Base-by-base conservation (phyloP, 2,888 invertebrate genomes). In the Tanytarsus gracilentus region DNA sequence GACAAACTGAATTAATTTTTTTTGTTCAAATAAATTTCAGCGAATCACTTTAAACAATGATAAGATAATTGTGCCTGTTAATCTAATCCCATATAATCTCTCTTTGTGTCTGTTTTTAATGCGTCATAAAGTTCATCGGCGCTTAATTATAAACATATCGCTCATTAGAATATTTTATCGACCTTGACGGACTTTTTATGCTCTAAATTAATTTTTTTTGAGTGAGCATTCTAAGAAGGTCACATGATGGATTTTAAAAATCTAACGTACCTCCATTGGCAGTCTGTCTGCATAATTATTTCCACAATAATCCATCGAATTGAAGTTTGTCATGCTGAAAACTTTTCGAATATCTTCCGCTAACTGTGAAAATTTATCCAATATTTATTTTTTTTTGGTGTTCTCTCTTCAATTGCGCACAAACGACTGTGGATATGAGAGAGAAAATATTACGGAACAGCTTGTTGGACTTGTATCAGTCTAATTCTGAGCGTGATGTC, bases 231-330 rank as follows among this genome's bases (percentile, higher is more conserved):
- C 6, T 29, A 29, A 29, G 18, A 44, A 44, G 58, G 58, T 58
- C 58, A 58, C 48, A 48, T 58, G 58, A 58, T 48, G 9, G 18
- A 40, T 26, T 55, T 55, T 55, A 25, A 56, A 26, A 36, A 7
- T 39, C 3, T 11, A 14, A 63, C 67, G 64, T 67, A 72, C 73
- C 68, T 73, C 73, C 68, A 70, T 67, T 8, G 73, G 58, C 58
- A 58, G 72, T 61, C 72, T 66, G 62, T 72, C 70, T 59, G 67
- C 68, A 63, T 67, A 73, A 58, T 68, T 70, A 21, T 68, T 67
- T 36, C 64, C 64, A 61, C 61, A 61, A 18, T 8, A 25, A 2
- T 16, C 9, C 2, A 23, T 26, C 2, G 8, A 7, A 6, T 3
- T 6, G 11, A 40, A 39, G 7, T 36, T 56, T 11, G 55, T 4